These are phyloP conservation scores for Ariolimax columbianus DNA, from an alignment of 2,888 invertebrate genomes.

Conservation along the genomic window DNA sequence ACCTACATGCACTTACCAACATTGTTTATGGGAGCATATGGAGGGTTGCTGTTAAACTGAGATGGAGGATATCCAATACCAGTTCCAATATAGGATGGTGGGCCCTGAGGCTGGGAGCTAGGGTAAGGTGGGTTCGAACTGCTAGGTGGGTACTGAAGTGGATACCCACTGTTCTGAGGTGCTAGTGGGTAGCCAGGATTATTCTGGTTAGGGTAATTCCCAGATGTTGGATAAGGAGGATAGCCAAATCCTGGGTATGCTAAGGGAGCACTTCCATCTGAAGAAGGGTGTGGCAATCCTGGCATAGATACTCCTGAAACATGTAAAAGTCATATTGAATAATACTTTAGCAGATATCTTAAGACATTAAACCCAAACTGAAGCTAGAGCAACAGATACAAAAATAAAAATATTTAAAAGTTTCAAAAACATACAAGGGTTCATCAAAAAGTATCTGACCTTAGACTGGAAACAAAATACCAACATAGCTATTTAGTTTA, in stretches of 20 bases:
- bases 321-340: not conserved
- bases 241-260: slow-evolving; percentile 33
- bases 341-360: too few relatives aligned
- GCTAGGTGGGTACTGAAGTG: slow-evolving; percentile 54
- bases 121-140: slow-evolving; percentile 23
- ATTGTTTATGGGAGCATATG: slow-evolving; percentile 52
- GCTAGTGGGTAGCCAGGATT: slow-evolving; percentile 8
- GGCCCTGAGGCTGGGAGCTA: slow-evolving; percentile 34
- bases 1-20: slow-evolving; percentile 34
- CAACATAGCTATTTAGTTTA: too few relatives aligned
- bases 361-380: too few relatives aligned
- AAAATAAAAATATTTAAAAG: too few relatives aligned
- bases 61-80: slow-evolving; percentile 53
- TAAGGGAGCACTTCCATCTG: not conserved
- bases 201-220: slow-evolving; percentile 28
- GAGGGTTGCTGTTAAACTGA: slow-evolving; percentile 51
- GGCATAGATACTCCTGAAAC: slow-evolving; percentile 9
- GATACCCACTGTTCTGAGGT: slow-evolving; percentile 14
- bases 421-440: too few relatives aligned
- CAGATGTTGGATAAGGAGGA: slow-evolving; percentile 57
- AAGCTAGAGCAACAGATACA: too few relatives aligned
- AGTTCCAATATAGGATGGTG: slow-evolving; percentile 56
- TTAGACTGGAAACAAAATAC: too few relatives aligned
- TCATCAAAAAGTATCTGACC: too few relatives aligned
- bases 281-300: slow-evolving; percentile 17